Conservation (phyloP, 64 coral and sea anemone species). For the Montipora efflorescens region DNA sequence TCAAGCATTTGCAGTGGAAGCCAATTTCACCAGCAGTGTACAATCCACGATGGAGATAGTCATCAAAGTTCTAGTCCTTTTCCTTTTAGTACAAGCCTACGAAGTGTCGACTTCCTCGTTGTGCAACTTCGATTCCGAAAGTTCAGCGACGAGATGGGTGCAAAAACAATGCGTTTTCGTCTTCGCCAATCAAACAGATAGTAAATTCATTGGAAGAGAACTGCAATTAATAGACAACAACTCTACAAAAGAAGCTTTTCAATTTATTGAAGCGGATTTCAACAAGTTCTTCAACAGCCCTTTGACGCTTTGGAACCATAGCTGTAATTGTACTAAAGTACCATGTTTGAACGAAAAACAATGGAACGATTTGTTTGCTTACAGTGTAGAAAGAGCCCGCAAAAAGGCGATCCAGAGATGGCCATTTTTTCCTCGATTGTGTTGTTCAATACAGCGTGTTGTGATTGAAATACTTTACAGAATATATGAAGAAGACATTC, state of each 20-base stretch:
- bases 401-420: neutral
- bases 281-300: constrained; percentile 29
- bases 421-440: neutral
- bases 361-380: constrained; percentile 43
- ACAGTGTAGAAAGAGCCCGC: neutral
- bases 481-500: neutral
- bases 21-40: neutral
- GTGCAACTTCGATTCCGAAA: neutral
- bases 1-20: neutral
- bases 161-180: constrained; percentile 20
- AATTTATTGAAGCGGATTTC: constrained; percentile 12
- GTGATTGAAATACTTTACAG: neutral
- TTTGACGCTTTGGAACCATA: constrained; percentile 36
- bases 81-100: neutral
- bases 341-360: constrained; percentile 45
- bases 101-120: neutral
- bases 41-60: neutral
- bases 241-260: constrained; percentile 16
- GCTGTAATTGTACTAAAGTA: constrained; percentile 56
- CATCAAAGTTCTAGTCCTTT: neutral
- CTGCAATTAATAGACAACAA: neutral
- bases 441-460: constrained; percentile 6
- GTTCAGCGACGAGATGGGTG: neutral
- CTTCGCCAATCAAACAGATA: constrained; percentile 8
- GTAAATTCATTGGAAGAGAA: constrained; percentile 40